Percentiles rank a stretch among this genome's conserved stretches.
phyloP scores from a whole-genome alignment of 30 jellyfish, hydroid and myxozoan genomes.

The Chrysaora quinquecirrha region DNA sequence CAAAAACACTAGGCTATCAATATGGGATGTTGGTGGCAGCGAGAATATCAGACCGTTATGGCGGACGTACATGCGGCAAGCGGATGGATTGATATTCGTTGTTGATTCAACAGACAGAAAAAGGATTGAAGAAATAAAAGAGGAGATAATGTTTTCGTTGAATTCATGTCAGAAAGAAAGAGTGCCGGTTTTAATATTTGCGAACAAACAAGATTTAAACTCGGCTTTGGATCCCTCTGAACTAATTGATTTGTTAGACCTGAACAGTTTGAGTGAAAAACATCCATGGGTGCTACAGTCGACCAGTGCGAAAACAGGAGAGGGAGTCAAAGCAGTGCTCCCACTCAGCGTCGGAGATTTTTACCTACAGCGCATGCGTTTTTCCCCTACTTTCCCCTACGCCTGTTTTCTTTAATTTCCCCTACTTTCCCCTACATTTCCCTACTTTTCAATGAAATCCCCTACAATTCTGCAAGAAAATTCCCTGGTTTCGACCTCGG shows the following conservation, averaged over 20 bases:
- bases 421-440: no score
- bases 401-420: no score
- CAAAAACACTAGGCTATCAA: conserved; percentile 60
- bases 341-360: no score
- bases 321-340: no score
- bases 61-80: conserved; percentile 89
- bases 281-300: conserved; percentile 86
- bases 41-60: conserved; percentile 88
- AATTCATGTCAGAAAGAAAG: conserved; percentile 71
- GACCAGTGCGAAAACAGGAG: conserved; percentile 84
- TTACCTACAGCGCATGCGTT: no score
- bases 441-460: no score
- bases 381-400: no score
- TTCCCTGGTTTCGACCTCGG: no score
- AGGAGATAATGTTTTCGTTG: conserved; percentile 64
- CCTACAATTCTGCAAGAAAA: no score
- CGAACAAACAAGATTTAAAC: conserved; percentile 86
- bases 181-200: conserved; percentile 83
- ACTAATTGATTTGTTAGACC: conserved; percentile 55
- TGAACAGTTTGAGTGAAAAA: conserved; percentile 53
- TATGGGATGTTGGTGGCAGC: conserved; percentile 95
- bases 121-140: conserved; percentile 83
- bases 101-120: conserved; percentile 79
- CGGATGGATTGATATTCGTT: conserved; percentile 93
- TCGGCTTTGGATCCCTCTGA: conserved; percentile 75